Percentiles rank a stretch among this genome's conserved stretches.
Conservation (phyloP, 2,113 vertebrate species). For the Condylura cristata region DNA sequence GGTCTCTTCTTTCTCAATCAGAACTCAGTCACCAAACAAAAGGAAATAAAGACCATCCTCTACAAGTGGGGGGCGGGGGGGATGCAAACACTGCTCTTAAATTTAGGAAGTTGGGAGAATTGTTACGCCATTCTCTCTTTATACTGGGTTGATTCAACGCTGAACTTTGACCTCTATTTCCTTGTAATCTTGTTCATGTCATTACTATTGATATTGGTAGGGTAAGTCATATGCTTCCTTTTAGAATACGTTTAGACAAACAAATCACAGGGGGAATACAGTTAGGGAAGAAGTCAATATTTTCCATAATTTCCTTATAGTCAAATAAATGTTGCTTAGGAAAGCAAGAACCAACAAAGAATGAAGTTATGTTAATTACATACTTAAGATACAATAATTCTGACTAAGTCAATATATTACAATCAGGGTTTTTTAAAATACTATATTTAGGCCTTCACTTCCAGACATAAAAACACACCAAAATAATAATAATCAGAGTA, state of each 20-base stretch:
- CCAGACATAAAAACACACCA: neutral
- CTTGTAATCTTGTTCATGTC: constrained; percentile 14
- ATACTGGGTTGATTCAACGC: neutral
- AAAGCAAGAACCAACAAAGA: constrained; percentile 51
- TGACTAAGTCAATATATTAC: neutral
- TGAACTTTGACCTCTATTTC: constrained; percentile 30
- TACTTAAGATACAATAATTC: neutral
- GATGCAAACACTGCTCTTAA: neutral
- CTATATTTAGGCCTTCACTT: neutral
- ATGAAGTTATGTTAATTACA: constrained; percentile 18
- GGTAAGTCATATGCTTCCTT: neutral
- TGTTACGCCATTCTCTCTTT: neutral
- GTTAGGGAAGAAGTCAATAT: neutral
- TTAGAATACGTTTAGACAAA: constrained; percentile 16
- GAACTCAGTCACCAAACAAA: neutral
- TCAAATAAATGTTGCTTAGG: constrained; percentile 25
- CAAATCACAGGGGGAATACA: neutral
- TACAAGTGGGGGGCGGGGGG: too few species aligned
- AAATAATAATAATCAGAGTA: neutral
- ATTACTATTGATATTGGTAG: constrained; percentile 2
- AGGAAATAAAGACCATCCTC: neutral
- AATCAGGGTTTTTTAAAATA: neutral
- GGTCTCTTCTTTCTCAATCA: constrained; percentile 10
- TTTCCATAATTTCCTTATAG: constrained; percentile 61
- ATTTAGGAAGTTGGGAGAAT: neutral